Percentiles rank a stretch among this genome's conserved stretches.
Conservation (phyloP, 92 coral and sea anemone genomes). For the Palythoa grandiflora region DNA sequence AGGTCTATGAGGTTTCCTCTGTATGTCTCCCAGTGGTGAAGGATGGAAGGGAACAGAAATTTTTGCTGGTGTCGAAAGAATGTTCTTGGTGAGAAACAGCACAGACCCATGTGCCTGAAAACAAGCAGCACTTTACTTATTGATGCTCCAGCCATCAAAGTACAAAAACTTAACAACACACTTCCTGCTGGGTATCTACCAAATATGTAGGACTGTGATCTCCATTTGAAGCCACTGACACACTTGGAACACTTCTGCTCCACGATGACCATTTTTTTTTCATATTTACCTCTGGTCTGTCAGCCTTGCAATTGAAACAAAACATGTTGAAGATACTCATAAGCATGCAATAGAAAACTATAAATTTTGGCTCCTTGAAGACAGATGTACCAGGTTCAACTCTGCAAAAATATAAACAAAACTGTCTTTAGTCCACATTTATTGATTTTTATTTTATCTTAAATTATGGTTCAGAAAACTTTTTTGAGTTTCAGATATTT, state of each 20-base stretch:
- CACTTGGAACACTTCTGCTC: conserved; percentile 1
- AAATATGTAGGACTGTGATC: neutral
- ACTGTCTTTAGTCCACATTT: neutral
- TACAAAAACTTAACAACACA: neutral
- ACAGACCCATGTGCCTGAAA: neutral
- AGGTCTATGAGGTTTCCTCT: neutral
- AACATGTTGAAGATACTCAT: neutral
- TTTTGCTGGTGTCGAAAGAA: neutral
- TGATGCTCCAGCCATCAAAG: neutral
- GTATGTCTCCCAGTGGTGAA: neutral
- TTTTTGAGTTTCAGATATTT: too few species aligned
- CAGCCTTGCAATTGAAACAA: conserved; percentile 21
- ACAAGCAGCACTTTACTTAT: neutral
- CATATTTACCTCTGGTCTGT: neutral
- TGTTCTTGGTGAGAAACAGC: neutral
- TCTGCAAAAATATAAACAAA: neutral
- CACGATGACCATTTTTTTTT: conserved; percentile 2
- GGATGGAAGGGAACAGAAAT: neutral
- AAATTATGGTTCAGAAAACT: too few species aligned
- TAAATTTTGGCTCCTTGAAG: conserved; percentile 24
- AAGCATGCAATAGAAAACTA: neutral
- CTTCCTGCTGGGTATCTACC: neutral
- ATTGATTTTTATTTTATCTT: neutral
- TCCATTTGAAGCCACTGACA: neutral
- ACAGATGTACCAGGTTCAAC: neutral